Conservation (phyloP, 2,113 vertebrate species). For the Neofelis nebulosa region DNA sequence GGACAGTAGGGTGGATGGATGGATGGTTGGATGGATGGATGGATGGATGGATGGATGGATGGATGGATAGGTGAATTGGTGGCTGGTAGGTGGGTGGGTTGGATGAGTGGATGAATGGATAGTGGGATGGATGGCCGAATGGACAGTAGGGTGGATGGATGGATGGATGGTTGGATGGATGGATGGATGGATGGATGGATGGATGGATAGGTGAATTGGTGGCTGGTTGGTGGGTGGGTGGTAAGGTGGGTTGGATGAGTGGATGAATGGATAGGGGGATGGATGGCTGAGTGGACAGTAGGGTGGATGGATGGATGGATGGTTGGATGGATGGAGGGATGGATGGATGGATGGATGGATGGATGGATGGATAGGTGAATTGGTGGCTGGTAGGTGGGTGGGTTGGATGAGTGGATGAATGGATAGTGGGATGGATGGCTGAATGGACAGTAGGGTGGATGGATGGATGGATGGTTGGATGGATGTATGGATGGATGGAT, state of each 20-base stretch:
- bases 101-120: too few relatives aligned
- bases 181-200: background rate
- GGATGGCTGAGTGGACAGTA: background rate
- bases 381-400: background rate
- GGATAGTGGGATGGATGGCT: accelerated
- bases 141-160: background rate
- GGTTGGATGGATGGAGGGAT: background rate
- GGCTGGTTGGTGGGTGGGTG: background rate
- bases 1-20: too few relatives aligned
- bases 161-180: background rate
- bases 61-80: background rate
- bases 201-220: accelerated
- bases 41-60: background rate
- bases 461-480: background rate
- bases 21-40: background rate
- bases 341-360: accelerated
- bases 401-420: background rate
- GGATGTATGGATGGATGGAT: accelerated
- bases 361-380: too few relatives aligned
- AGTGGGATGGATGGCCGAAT: background rate
- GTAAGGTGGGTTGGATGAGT: too few relatives aligned
- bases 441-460: accelerated
- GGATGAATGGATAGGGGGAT: background rate
- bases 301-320: background rate
- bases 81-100: background rate